phyloP scores from a whole-genome alignment of 2,888 invertebrate species.

The Cheilosia impressa region DNA sequence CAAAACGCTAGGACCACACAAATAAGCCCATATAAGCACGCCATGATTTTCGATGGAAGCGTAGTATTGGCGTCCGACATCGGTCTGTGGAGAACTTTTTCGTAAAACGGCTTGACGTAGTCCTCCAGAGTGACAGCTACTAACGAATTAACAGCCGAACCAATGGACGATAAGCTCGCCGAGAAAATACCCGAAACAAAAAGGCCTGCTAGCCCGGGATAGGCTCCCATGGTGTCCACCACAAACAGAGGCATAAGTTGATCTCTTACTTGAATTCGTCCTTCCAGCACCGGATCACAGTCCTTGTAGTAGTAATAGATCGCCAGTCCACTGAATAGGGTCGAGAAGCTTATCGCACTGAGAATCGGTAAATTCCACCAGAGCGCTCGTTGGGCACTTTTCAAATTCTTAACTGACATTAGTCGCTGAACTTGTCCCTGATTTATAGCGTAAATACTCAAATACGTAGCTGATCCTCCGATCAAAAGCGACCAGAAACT shows the following conservation, averaged over 20 bases:
- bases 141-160: slow-evolving; percentile 94
- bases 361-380: slow-evolving; percentile 94
- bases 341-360: slow-evolving; percentile 88
- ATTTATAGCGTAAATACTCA: slow-evolving; percentile 94
- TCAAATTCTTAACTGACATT: slow-evolving; percentile 88
- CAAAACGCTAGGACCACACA: slow-evolving; percentile 93
- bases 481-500: slow-evolving; percentile 92
- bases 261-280: slow-evolving; percentile 87
- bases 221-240: slow-evolving; percentile 88
- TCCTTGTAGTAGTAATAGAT: slow-evolving; percentile 92
- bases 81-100: slow-evolving; percentile 82
- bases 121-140: slow-evolving; percentile 96
- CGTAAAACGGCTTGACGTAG: slow-evolving; percentile 87
- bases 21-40: slow-evolving; percentile 89
- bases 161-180: slow-evolving; percentile 95
- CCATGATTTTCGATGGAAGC: slow-evolving; percentile 88
- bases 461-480: slow-evolving; percentile 91
- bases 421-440: slow-evolving; percentile 92
- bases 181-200: slow-evolving; percentile 97
- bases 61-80: slow-evolving; percentile 84
- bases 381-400: slow-evolving; percentile 89
- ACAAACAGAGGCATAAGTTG: slow-evolving; percentile 93
- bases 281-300: slow-evolving; percentile 90
- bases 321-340: slow-evolving; percentile 91
- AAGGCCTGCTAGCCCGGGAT: slow-evolving; percentile 93